phyloP scores from a whole-genome alignment of 2,888 invertebrate species.

The Eupithecia exiguata region DNA sequence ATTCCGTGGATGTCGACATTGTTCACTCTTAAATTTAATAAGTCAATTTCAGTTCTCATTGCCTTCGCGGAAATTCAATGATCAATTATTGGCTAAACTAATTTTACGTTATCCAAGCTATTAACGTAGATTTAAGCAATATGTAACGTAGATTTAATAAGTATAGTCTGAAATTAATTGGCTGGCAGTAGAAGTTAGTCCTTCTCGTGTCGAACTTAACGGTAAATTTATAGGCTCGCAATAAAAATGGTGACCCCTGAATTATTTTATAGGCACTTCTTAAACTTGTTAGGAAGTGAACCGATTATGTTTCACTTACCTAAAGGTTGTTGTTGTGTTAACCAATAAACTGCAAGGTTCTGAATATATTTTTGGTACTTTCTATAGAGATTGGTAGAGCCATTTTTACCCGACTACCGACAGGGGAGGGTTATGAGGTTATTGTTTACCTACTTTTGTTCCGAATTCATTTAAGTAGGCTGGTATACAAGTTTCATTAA shows the following conservation, averaged over 20 bases:
- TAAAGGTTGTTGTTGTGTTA: constrained; percentile 15
- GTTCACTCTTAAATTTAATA: not conserved
- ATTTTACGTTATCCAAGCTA: not conserved
- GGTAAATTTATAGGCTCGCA: constrained; percentile 42
- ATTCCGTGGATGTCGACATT: constrained; percentile 1
- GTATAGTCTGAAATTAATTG: constrained; percentile 26
- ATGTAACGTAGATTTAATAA: too few relatives aligned
- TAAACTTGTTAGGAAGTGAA: constrained; percentile 36
- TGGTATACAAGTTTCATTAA: not conserved
- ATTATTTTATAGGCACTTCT: constrained; percentile 37
- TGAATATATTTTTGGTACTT: not conserved
- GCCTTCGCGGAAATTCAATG: constrained; percentile 39
- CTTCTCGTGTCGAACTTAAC: constrained; percentile 41
- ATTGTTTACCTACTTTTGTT: not conserved
- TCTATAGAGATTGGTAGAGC: not conserved
- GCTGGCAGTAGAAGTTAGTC: constrained; percentile 42
- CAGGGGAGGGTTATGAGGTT: too few relatives aligned
- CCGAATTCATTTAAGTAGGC: not conserved
- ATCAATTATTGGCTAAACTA: constrained; percentile 45
- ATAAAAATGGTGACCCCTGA: constrained; percentile 36
- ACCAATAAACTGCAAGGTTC: not conserved
- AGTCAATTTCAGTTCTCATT: constrained; percentile 14
- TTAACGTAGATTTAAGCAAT: not conserved
- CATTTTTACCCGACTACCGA: too few relatives aligned
- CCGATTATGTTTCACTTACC: constrained; percentile 28